Conservation (phyloP, 1,140 invertebrate species). For the Leucophenga varia region DNA sequence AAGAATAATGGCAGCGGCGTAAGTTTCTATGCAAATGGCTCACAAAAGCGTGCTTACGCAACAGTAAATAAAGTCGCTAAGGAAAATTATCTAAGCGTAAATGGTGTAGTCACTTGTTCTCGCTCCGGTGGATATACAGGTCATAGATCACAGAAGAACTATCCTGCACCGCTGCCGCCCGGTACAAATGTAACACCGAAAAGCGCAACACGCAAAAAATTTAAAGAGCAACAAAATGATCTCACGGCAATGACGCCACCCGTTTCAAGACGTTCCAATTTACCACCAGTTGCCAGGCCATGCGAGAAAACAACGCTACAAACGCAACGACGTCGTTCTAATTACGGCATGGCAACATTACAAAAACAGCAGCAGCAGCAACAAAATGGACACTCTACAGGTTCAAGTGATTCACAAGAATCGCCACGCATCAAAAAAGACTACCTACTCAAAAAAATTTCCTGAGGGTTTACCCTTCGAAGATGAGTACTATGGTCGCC, state of each 20-base stretch:
- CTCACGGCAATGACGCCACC: constrained; percentile 39
- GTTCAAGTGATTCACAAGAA: constrained; percentile 45
- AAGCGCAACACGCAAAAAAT: constrained; percentile 19
- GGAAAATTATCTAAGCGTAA: constrained; percentile 37
- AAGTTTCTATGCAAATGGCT: constrained; percentile 10
- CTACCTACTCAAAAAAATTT: constrained; percentile 52
- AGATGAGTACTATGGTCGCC: constrained; percentile 49
- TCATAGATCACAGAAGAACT: constrained; percentile 45
- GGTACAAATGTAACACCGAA: constrained; percentile 23
- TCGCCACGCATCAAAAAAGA: constrained; percentile 48
- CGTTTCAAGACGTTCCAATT: constrained; percentile 15
- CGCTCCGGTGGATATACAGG: constrained; percentile 16
- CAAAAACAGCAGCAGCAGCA: constrained; percentile 15
- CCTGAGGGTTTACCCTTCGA: constrained; percentile 54
- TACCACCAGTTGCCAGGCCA: constrained; percentile 10
- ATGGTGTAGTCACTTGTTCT: neutral
- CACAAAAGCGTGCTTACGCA: constrained; percentile 50
- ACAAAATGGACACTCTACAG: constrained; percentile 26
- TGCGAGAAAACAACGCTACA: constrained; percentile 24
- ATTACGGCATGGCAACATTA: constrained; percentile 2
- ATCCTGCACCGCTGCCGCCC: constrained; percentile 45
- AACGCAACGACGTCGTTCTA: constrained; percentile 24
- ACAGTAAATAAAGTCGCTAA: constrained; percentile 34
- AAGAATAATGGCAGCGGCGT: constrained; percentile 3
- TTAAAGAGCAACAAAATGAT: constrained; percentile 32